A percentile compares a stretch with the other conserved stretches of the same genome.
These are phyloP conservation scores for Zosterops japonicus DNA, from an alignment of 2,113 vertebrate species.

Conservation along the genomic window DNA sequence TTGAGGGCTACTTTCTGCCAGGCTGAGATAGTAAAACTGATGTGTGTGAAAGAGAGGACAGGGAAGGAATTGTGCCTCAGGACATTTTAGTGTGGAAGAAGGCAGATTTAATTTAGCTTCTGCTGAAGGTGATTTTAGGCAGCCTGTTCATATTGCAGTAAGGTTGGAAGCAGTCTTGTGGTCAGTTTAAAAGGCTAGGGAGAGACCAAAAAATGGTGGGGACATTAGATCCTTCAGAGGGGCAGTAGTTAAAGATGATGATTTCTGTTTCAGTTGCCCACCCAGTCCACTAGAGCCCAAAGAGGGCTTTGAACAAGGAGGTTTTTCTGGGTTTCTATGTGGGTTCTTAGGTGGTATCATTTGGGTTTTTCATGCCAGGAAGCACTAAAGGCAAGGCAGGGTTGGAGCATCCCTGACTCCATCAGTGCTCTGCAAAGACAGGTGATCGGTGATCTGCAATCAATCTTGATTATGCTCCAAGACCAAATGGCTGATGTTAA, in stretches of 20 bases:
- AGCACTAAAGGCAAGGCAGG: neutral
- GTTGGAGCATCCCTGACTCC: neutral
- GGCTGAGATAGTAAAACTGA: neutral
- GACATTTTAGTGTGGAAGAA: neutral
- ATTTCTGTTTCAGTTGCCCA: neutral
- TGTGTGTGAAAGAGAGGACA: neutral
- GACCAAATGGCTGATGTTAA: accelerated
- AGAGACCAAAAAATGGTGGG: neutral
- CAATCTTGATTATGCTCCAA: neutral
- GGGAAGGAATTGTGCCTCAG: neutral
- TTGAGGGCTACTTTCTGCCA: neutral
- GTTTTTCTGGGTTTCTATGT: accelerated
- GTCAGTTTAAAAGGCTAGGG: neutral
- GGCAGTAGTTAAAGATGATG: neutral
- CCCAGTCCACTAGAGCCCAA: neutral
- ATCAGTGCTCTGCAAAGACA: neutral
- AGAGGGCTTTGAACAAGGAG: neutral
- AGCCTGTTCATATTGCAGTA: neutral
- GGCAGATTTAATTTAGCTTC: neutral
- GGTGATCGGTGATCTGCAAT: neutral
- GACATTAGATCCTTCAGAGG: neutral
- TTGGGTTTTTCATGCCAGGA: accelerated
- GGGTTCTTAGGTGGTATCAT: neutral
- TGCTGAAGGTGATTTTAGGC: neutral
- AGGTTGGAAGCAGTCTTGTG: neutral